Conservation (phyloP, 1,140 invertebrate genomes). For the Globodera ellingtonae region DNA sequence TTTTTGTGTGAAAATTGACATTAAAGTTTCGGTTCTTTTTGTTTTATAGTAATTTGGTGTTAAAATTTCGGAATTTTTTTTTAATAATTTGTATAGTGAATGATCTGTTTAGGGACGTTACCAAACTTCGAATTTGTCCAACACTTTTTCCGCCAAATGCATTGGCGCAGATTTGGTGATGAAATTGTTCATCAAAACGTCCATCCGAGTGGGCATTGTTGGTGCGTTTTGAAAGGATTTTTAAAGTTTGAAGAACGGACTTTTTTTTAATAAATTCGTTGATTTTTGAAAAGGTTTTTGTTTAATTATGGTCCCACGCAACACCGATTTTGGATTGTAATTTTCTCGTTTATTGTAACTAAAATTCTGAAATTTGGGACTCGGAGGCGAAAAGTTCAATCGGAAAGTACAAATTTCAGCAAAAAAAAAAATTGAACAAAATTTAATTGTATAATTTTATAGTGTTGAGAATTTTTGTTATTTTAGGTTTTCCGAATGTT, state of each 20-base stretch:
- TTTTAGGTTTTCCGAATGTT: slow-evolving; percentile 86
- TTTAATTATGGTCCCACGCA: no score
- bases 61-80: no score
- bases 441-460: background rate
- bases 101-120: slow-evolving; percentile 69
- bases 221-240: slow-evolving; percentile 69
- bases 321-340: no score
- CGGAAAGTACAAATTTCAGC: no score
- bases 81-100: background rate
- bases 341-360: background rate
- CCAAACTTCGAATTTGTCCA: slow-evolving; percentile 65
- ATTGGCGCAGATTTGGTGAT: slow-evolving; percentile 89
- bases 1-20: no score
- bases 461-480: no score
- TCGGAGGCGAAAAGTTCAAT: background rate
- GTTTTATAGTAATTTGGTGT: no score
- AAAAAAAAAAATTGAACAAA: slow-evolving; percentile 8
- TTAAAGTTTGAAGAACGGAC: no score
- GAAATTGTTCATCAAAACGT: slow-evolving; percentile 85
- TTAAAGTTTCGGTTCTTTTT: no score
- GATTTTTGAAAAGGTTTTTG: no score
- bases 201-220: slow-evolving; percentile 88
- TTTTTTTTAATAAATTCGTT: no score
- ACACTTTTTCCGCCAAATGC: slow-evolving; percentile 75
- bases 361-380: background rate